Conservation (phyloP, 2,888 invertebrate species). For the Geophilus truncorum region DNA sequence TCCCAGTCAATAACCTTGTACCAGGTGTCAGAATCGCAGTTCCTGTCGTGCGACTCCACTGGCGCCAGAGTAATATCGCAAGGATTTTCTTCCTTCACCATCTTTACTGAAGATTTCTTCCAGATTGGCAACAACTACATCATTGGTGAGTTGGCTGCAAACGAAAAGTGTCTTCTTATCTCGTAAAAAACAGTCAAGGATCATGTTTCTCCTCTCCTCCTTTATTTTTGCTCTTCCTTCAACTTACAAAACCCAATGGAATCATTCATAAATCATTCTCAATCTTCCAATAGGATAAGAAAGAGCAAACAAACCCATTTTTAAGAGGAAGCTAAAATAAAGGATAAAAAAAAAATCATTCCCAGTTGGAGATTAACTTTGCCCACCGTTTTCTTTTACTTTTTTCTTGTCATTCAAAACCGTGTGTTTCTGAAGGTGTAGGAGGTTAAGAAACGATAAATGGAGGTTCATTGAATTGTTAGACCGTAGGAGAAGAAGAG, state of each 20-base stretch:
- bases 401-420: not conserved
- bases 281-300: slow-evolving; percentile 22
- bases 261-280: slow-evolving; percentile 20
- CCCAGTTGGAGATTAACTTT: not conserved
- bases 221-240: not conserved
- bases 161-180: not conserved
- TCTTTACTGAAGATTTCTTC: slow-evolving; percentile 46
- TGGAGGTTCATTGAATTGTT: not conserved
- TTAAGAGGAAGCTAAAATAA: not conserved
- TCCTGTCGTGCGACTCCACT: slow-evolving; percentile 32
- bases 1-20: slow-evolving; percentile 28
- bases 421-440: not conserved
- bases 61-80: slow-evolving; percentile 31
- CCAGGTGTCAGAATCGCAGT: slow-evolving; percentile 31
- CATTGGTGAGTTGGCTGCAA: slow-evolving; percentile 56
- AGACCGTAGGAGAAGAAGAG: not conserved
- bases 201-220: not conserved
- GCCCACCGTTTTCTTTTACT: not conserved
- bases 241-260: slow-evolving; percentile 2
- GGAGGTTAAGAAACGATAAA: not conserved
- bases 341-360: not conserved
- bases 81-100: slow-evolving; percentile 33
- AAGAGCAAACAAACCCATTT: not conserved
- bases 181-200: not conserved
- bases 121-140: slow-evolving; percentile 67